Percentiles rank a stretch among this genome's conserved stretches.
Conservation (phyloP, 2,888 invertebrate species). For the Suillia variegata region DNA sequence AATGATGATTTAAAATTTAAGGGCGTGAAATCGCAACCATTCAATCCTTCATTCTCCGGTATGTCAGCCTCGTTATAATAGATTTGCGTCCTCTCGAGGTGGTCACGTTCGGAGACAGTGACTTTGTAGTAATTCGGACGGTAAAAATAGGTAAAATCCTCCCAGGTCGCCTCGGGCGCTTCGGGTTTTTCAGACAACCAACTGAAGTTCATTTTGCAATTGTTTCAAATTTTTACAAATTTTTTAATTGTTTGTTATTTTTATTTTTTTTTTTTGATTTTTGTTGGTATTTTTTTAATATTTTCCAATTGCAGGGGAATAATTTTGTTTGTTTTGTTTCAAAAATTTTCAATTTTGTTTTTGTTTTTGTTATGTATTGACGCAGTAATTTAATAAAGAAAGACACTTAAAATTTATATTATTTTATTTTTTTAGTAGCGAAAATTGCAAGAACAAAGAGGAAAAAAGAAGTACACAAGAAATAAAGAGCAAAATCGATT, state of each 20-base stretch:
- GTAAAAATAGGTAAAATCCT: slow-evolving; percentile 59
- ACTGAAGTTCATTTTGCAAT: slow-evolving; percentile 57
- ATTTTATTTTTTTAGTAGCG: slow-evolving; percentile 44
- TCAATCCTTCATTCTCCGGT: slow-evolving; percentile 55
- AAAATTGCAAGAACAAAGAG: slow-evolving; percentile 32
- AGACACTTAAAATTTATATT: slow-evolving; percentile 60
- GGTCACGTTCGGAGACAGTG: slow-evolving; percentile 63
- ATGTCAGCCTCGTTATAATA: slow-evolving; percentile 58
- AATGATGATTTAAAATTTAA: slow-evolving; percentile 60
- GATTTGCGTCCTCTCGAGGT: slow-evolving; percentile 53
- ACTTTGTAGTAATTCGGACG: slow-evolving; percentile 58
- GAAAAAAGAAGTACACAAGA: slow-evolving; percentile 16
- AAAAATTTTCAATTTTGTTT: slow-evolving; percentile 18
- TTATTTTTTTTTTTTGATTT: slow-evolving; percentile 22
- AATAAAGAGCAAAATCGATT: slow-evolving; percentile 1
- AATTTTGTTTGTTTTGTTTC: slow-evolving; percentile 11
- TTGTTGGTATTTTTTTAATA: slow-evolving; percentile 25
- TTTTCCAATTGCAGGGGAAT: too few relatives aligned
- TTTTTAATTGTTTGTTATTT: slow-evolving; percentile 3
- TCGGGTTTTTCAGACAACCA: slow-evolving; percentile 55
- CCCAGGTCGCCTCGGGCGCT: slow-evolving; percentile 64
- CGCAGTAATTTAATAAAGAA: slow-evolving; percentile 51
- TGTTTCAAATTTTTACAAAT: slow-evolving; percentile 20
- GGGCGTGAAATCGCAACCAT: slow-evolving; percentile 58
- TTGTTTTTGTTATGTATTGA: slow-evolving; percentile 22